These are phyloP conservation scores for Myiagra hebetior DNA, from an alignment of 2,113 vertebrate species.

Conservation along the genomic window DNA sequence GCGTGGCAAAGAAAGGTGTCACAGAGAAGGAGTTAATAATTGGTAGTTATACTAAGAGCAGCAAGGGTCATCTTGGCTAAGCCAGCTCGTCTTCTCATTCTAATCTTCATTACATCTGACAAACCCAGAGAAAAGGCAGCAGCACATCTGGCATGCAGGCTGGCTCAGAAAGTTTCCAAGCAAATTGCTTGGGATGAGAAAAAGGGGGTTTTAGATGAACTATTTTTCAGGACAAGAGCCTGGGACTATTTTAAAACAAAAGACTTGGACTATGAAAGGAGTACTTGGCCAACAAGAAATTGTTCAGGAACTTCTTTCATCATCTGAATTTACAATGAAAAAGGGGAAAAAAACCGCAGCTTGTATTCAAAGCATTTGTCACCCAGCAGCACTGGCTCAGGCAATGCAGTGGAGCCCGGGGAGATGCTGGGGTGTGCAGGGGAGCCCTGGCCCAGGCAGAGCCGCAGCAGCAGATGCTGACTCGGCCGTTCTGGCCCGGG, in stretches of 20 bases:
- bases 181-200: background rate
- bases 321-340: background rate
- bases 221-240: background rate
- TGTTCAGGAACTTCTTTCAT: background rate
- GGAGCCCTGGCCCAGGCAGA: background rate
- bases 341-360: background rate
- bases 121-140: background rate
- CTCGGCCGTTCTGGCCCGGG: background rate
- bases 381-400: background rate
- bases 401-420: background rate
- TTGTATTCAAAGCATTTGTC: background rate
- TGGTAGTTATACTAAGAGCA: background rate
- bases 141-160: background rate
- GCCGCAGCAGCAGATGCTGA: background rate
- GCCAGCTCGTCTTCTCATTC: background rate
- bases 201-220: background rate
- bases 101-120: background rate
- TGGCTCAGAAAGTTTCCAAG: background rate
- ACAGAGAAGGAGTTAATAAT: background rate
- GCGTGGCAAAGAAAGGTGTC: background rate
- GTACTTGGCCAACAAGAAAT: background rate
- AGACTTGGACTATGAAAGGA: background rate
- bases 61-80: background rate
- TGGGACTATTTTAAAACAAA: background rate
- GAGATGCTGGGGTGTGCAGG: background rate